Percentiles rank a stretch among this genome's conserved stretches.
These are phyloP conservation scores for Drosophila picticornis DNA, from an alignment of 2,888 invertebrate genomes.

Conservation along the genomic window DNA sequence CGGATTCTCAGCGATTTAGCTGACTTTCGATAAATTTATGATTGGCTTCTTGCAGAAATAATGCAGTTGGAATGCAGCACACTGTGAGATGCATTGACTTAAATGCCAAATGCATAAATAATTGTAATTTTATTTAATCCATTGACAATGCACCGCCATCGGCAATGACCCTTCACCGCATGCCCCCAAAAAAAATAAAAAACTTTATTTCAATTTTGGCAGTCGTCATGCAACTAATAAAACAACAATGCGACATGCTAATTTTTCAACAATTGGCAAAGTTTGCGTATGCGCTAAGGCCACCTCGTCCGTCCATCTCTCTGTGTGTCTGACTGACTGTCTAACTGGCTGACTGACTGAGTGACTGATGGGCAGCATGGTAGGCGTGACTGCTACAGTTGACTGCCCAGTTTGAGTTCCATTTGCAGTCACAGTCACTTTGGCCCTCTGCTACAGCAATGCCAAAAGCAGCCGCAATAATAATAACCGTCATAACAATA, in stretches of 20 bases:
- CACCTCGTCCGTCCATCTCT: constrained; percentile 37
- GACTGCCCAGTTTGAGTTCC: constrained; percentile 49
- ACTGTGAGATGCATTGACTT: constrained; percentile 11
- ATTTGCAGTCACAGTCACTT: constrained; percentile 11
- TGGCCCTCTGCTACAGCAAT: constrained; percentile 31
- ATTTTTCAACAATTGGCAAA: constrained; percentile 60
- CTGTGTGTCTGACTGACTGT: neutral
- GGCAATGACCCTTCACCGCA: constrained; percentile 53
- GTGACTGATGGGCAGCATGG: constrained; percentile 19
- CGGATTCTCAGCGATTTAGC: constrained; percentile 11
- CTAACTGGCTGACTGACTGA: neutral
- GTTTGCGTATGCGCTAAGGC: constrained; percentile 74
- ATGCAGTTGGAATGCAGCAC: neutral
- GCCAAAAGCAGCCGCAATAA: constrained; percentile 47
- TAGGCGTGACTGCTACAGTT: constrained; percentile 64
- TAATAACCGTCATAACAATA: constrained; percentile 62
- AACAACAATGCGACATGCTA: constrained; percentile 63
- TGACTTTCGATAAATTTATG: constrained; percentile 17
- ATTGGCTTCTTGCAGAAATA: neutral
- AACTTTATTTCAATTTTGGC: constrained; percentile 40
- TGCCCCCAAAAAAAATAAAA: constrained; percentile 25
- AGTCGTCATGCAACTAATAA: constrained; percentile 48
- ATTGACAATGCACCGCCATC: constrained; percentile 46
- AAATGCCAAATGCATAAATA: constrained; percentile 3
- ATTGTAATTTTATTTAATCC: constrained; percentile 9